Evolutionary conservation across 2,797 vertebrate genomes (phyloP).

Genomic region (Girardinus metallicus): DNA sequence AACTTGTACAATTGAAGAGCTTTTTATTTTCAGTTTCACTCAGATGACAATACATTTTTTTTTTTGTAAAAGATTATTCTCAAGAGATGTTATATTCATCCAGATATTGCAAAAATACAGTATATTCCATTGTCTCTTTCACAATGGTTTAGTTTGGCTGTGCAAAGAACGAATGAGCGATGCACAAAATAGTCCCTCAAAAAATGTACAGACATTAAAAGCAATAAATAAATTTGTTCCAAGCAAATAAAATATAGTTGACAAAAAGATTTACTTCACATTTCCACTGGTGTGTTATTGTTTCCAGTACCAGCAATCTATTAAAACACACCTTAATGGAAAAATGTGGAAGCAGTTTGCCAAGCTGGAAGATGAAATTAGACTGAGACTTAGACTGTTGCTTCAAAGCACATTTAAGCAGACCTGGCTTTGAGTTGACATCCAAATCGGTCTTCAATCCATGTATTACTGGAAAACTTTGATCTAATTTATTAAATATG

Average conservation of each 20-base stretch:
- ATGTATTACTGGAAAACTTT: conserved; percentile 15
- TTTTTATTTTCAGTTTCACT: conserved; percentile 70
- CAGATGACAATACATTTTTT: conserved; percentile 62
- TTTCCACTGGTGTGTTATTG: conserved; percentile 48
- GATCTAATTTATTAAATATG: conserved; percentile 3
- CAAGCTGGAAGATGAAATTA: conserved; percentile 23
- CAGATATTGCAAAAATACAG: conserved; percentile 73
- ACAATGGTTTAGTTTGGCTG: conserved; percentile 54
- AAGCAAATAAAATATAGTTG: conserved; percentile 44
- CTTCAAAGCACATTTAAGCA: conserved; percentile 23
- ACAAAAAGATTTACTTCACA: conserved; percentile 63
- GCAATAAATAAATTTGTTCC: conserved; percentile 75
- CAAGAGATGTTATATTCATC: conserved; percentile 58
- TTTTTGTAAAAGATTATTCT: conserved; percentile 58
- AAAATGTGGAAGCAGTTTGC: conserved; percentile 32
- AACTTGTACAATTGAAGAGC: conserved; percentile 42
- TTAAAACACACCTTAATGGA: conserved; percentile 27
- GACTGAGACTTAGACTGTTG: conserved; percentile 19
- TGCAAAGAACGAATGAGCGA: conserved; percentile 55
- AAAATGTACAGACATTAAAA: conserved; percentile 53
- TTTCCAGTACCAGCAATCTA: conserved; percentile 54
- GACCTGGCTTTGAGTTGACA: conserved; percentile 19
- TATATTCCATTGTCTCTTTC: conserved; percentile 73
- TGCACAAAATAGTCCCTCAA: conserved; percentile 50
- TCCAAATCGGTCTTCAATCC: conserved; percentile 30